A percentile compares a stretch with the other conserved stretches of the same genome.
phyloP scores from a whole-genome alignment of 2,113 vertebrate genomes.

The Callionymus lyra region DNA sequence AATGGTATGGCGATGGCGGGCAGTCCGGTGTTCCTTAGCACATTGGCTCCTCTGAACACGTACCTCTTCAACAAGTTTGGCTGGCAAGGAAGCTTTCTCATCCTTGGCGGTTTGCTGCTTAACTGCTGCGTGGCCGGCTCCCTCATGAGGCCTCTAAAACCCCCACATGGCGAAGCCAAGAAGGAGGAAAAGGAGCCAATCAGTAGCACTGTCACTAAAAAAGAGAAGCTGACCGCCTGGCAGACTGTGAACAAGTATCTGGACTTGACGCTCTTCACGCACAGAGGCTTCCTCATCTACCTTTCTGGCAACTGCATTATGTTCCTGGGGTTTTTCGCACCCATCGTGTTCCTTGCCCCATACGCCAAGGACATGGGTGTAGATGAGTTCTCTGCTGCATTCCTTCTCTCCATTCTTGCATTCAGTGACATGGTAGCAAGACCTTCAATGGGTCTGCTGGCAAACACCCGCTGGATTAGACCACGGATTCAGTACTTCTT shows the following conservation, averaged over 20 bases:
- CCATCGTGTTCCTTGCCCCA: conserved; percentile 87
- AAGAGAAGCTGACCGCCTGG: conserved; percentile 55
- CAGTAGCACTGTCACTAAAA: conserved; percentile 33
- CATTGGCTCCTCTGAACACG: conserved; percentile 91
- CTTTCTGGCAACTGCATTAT: conserved; percentile 92
- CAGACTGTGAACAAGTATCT: conserved; percentile 79
- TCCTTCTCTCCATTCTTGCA: conserved; percentile 87
- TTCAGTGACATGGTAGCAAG: conserved; percentile 95
- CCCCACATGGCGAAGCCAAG: conserved; percentile 38
- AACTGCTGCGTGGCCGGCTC: conserved; percentile 90
- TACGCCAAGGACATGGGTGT: conserved; percentile 90
- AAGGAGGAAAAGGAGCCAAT: conserved; percentile 61
- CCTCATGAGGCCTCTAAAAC: conserved; percentile 84
- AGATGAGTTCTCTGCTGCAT: conserved; percentile 87
- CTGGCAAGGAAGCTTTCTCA: conserved; percentile 93
- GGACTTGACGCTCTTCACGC: conserved; percentile 89
- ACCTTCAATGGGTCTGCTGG: conserved; percentile 82
- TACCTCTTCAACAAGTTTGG: conserved; percentile 88
- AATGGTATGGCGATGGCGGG: conserved; percentile 95
- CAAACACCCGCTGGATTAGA: conserved; percentile 80
- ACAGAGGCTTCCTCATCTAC: conserved; percentile 94
- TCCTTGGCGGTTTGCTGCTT: conserved; percentile 83
- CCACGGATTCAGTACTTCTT: conserved; percentile 96
- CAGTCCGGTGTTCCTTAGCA: conserved; percentile 94
- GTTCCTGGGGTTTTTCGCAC: conserved; percentile 94